Evolutionary conservation across 2,888 invertebrate species (phyloP), one percentile per base, ranked within the genome.

Genomic region (Melinaea menophilus): DNA sequence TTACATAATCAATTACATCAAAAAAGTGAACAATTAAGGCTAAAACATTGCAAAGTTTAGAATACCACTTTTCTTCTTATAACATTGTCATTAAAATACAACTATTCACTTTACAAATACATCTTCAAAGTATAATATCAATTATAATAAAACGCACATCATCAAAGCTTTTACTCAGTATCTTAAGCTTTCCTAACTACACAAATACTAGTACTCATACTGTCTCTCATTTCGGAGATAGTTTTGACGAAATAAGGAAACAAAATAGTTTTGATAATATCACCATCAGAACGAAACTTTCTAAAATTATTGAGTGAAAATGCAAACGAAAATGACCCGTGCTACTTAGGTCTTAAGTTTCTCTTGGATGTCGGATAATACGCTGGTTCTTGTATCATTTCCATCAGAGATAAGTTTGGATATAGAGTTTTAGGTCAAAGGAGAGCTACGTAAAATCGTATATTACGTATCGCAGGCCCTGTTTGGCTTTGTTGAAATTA

Each of bases 371-470:
- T 7, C 13, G 33, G 33, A 55, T 54, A 48, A 31, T 55, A 4
- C 37, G 41, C 51, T 41, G 55, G 58, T 56, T 62, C 69, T 78
- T 77, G 75, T 80, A 79, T 80, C 79, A 81, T 82, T 84, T 82
- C 81, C 80, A 79, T 82, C 79, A 69, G 60, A 86, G 83, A 87
- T 87, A 87, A 85, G 77, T 84, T 81, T 75, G 77, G 80, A 83
- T 84, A 82, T 82, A 74, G 75, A 75, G 82, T 84, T 85, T 88
- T 84, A 85, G 86, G 85, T 87, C 84, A 78, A 77, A 77, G 78
- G 77, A 78, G 75, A 75, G 72, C 79, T 79, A 73, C 77, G 72
- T 76, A 79, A 72, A 75, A 76, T 73, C 76, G 74, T 82, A 77
- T 78, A 80, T 79, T 76, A 74, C 72, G 77, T 77, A 78, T 75